Conservation (phyloP, 2,888 invertebrate genomes). For the Masnerella sp. region DNA sequence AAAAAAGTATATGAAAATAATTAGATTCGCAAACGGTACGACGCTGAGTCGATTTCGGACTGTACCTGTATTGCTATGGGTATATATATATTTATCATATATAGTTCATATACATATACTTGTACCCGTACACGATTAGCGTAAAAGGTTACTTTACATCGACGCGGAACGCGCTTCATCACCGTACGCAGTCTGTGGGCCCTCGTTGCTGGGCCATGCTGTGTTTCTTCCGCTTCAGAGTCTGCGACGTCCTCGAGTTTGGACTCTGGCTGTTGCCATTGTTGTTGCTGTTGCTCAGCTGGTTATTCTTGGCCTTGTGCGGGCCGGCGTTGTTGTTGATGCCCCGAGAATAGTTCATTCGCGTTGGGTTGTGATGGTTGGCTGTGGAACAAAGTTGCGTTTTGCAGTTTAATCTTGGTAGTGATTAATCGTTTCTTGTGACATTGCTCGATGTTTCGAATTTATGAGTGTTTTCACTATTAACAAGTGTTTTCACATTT, state of each 20-base stretch:
- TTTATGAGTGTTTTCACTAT: too few relatives aligned
- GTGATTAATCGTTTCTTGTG: too few relatives aligned
- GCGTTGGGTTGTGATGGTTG: constrained; percentile 70
- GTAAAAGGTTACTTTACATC: constrained; percentile 46
- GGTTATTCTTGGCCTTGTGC: constrained; percentile 65
- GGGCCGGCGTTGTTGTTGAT: constrained; percentile 71
- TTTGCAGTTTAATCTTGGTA: too few relatives aligned
- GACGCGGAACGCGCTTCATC: constrained; percentile 69
- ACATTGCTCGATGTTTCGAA: too few relatives aligned
- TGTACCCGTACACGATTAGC: constrained; percentile 46
- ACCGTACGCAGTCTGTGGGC: constrained; percentile 75
- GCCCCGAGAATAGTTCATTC: constrained; percentile 71
- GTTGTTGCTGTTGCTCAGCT: constrained; percentile 66
- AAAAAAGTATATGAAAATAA: constrained; percentile 27
- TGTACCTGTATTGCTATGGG: constrained; percentile 64
- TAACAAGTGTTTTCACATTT: too few relatives aligned
- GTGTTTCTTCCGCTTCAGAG: constrained; percentile 74
- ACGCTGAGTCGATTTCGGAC: constrained; percentile 50
- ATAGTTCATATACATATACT: constrained; percentile 43
- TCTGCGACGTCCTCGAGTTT: constrained; percentile 67
- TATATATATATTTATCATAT: constrained; percentile 46
- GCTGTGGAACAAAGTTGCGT: constrained; percentile 47
- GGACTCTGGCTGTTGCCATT: constrained; percentile 72
- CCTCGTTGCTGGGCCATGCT: constrained; percentile 70
- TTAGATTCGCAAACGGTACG: constrained; percentile 5